Evolutionary conservation across 2,888 invertebrate genomes (phyloP).

Genomic region (Thera britannica): DNA sequence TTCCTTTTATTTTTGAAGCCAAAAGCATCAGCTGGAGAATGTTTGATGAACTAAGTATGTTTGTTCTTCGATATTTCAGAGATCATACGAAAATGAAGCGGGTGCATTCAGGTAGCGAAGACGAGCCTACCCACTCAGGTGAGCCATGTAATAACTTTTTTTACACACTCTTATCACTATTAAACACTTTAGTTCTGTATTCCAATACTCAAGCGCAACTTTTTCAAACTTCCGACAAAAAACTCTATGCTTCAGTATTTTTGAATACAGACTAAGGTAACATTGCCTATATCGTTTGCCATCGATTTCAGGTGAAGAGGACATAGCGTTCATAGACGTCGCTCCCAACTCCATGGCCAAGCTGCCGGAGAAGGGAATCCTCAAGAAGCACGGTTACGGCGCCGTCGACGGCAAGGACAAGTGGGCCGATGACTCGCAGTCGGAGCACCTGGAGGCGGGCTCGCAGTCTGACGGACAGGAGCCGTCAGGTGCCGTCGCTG

Average conservation of each 20-base stretch:
- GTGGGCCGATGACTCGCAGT: constrained; percentile 90
- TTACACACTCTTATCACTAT: background rate
- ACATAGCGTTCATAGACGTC: constrained; percentile 93
- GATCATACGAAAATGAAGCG: constrained; percentile 94
- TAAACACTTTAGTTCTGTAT: background rate
- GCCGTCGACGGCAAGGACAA: constrained; percentile 90
- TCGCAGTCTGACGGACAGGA: constrained; percentile 89
- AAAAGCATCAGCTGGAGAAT: background rate
- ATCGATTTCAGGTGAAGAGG: constrained; percentile 87
- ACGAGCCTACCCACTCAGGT: constrained; percentile 92
- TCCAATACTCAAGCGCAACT: background rate
- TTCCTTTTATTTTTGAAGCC: background rate
- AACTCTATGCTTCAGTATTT: background rate
- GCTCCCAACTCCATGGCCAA: constrained; percentile 90
- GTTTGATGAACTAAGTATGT: background rate
- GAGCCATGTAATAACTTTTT: constrained; percentile 41
- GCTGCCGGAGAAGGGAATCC: constrained; percentile 95
- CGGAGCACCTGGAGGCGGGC: constrained; percentile 88
- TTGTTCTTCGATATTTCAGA: constrained; percentile 75
- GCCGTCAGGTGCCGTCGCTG: constrained; percentile 87
- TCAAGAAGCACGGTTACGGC: constrained; percentile 94
- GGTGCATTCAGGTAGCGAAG: constrained; percentile 89
- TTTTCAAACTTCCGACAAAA: too few species aligned
- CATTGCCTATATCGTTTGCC: background rate
- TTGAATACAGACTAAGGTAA: background rate